Percentiles rank a stretch among this genome's conserved stretches.
phyloP scores from a whole-genome alignment of 2,888 invertebrate genomes.

The Ischnura elegans region DNA sequence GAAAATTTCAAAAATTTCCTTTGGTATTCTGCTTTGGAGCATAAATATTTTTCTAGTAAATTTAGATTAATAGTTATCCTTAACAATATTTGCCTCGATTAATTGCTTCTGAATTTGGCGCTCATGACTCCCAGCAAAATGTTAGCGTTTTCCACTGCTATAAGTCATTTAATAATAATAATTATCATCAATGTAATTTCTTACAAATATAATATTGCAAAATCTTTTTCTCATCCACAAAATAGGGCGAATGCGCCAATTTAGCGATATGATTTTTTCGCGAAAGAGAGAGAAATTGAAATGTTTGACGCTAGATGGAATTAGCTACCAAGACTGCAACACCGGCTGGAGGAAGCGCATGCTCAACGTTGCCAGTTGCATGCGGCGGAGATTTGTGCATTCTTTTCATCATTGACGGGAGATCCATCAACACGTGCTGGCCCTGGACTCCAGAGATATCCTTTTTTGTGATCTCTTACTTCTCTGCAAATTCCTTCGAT shows the following conservation, averaged over 20 bases:
- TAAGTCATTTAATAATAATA: too few relatives aligned
- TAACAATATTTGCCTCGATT: too few relatives aligned
- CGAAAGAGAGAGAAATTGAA: not conserved
- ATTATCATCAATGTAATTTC: too few relatives aligned
- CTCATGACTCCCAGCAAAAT: too few relatives aligned
- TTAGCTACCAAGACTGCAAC: not conserved
- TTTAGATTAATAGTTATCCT: too few relatives aligned
- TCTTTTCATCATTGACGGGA: slow-evolving; percentile 13
- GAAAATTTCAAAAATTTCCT: too few relatives aligned
- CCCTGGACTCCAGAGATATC: not conserved
- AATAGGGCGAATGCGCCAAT: not conserved
- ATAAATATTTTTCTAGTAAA: too few relatives aligned
- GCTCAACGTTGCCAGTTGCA: not conserved
- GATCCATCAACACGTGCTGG: not conserved
- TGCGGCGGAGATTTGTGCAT: not conserved
- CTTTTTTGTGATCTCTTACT: not conserved
- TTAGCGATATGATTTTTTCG: not conserved
- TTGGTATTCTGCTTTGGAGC: too few relatives aligned
- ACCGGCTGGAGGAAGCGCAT: not conserved
- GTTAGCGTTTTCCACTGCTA: too few relatives aligned
- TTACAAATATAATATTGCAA: too few relatives aligned
- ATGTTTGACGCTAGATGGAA: slow-evolving; percentile 11
- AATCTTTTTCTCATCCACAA: too few relatives aligned
- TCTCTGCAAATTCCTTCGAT: not conserved
- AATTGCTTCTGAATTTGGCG: too few relatives aligned